A percentile compares a stretch with the other conserved stretches of the same genome.
Evolutionary conservation across 2,888 invertebrate species (phyloP).

Genomic region (Morpho helenor): DNA sequence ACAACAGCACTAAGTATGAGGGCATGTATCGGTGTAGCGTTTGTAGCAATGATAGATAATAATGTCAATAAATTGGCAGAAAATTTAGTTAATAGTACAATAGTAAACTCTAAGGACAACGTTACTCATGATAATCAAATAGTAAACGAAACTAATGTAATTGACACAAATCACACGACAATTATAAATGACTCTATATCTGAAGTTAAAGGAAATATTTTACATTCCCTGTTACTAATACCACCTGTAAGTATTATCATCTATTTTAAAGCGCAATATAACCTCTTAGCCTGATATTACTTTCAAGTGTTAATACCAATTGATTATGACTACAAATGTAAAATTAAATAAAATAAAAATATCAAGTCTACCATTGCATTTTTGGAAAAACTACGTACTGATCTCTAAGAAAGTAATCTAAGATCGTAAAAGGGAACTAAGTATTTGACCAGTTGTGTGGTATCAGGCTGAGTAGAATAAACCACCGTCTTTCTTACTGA

Average conservation of each 20-base stretch:
- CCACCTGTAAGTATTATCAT: not conserved
- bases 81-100: not conserved
- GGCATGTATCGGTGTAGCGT: slow-evolving; percentile 81
- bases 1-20: slow-evolving; percentile 81
- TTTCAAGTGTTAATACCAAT: not conserved
- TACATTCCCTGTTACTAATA: slow-evolving; percentile 32
- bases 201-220: slow-evolving; percentile 28
- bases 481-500: no score
- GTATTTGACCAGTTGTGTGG: no score
- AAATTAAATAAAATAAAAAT: no score
- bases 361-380: no score
- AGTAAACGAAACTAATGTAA: no score
- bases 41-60: slow-evolving; percentile 80
- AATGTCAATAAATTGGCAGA: slow-evolving; percentile 3
- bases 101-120: not conserved
- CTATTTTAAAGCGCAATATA: not conserved
- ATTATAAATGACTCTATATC: no score
- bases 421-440: no score
- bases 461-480: no score
- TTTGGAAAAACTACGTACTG: no score
- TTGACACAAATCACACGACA: no score
- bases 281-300: not conserved
- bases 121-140: not conserved
- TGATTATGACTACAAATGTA: no score
- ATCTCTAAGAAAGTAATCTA: no score